Conservation (phyloP, 2,888 invertebrate genomes). For the Dorcus hopei region DNA sequence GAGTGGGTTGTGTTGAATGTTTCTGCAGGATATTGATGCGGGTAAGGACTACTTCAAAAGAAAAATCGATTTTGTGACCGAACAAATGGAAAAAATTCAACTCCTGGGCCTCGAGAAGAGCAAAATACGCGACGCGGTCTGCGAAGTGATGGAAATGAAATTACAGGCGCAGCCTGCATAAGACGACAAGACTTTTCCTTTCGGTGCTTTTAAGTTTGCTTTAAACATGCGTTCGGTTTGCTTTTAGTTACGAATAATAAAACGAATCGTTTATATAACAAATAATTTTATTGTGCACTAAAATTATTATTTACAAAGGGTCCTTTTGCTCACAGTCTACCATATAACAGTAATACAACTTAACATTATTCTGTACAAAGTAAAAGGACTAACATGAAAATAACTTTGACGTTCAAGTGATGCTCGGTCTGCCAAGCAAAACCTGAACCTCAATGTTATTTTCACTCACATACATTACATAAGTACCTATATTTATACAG, state of each 20-base stretch:
- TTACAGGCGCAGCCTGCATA: conserved; percentile 40
- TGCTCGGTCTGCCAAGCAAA: too few relatives aligned
- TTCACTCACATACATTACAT: too few relatives aligned
- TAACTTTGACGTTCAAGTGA: too few relatives aligned
- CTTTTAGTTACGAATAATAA: conserved; percentile 1
- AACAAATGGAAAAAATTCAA: conserved; percentile 94
- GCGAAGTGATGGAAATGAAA: conserved; percentile 75
- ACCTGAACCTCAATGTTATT: too few relatives aligned
- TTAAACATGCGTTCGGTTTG: background rate
- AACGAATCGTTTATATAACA: conserved; percentile 13
- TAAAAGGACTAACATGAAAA: too few relatives aligned
- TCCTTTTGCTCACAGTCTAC: conserved; percentile 1
- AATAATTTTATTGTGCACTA: conserved; percentile 19
- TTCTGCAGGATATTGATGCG: conserved; percentile 65
- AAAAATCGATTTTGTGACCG: conserved; percentile 84
- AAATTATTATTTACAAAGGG: conserved; percentile 16
- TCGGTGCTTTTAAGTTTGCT: background rate
- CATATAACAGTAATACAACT: background rate
- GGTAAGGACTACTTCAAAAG: conserved; percentile 92
- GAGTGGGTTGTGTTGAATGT: background rate
- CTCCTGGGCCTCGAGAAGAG: conserved; percentile 77
- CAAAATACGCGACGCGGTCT: conserved; percentile 73
- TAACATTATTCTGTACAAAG: background rate
- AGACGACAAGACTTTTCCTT: background rate
- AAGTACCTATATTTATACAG: too few relatives aligned